phyloP scores from a whole-genome alignment of 2,797 vertebrate genomes.

The Liasis olivaceus region DNA sequence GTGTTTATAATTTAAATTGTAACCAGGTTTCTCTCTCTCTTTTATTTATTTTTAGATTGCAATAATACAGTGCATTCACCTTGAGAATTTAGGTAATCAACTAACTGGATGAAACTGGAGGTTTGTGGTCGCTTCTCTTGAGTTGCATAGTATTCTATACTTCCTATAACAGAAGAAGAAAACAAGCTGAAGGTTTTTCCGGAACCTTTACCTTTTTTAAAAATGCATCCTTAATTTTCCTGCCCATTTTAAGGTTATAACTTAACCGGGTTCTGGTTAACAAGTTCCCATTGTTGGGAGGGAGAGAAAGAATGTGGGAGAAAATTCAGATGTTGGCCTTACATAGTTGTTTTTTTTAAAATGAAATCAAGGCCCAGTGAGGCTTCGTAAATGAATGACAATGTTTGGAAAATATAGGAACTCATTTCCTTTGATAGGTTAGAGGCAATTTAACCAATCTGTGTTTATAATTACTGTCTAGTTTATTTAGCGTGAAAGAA shows the following conservation, averaged over 20 bases:
- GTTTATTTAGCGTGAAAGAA: constrained; percentile 80
- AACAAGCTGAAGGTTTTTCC: constrained; percentile 75
- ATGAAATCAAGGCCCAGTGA: constrained; percentile 82
- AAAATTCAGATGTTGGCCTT: constrained; percentile 79
- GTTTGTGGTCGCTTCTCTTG: constrained; percentile 70
- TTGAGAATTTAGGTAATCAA: constrained; percentile 77
- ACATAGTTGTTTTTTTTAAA: constrained; percentile 70
- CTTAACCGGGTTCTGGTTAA: constrained; percentile 73
- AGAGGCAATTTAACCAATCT: constrained; percentile 78
- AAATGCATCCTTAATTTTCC: constrained; percentile 67
- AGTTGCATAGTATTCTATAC: constrained; percentile 69
- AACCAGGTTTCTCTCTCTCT: constrained; percentile 70
- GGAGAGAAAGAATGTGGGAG: constrained; percentile 15
- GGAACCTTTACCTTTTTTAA: constrained; percentile 47
- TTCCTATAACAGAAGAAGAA: constrained; percentile 75
- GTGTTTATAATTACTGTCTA: constrained; percentile 85
- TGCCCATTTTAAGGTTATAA: constrained; percentile 76
- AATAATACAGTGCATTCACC: constrained; percentile 71
- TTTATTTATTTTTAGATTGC: constrained; percentile 40
- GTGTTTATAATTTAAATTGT: constrained; percentile 77
- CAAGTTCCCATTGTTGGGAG: constrained; percentile 80
- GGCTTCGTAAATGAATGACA: constrained; percentile 85
- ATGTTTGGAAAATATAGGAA: constrained; percentile 83
- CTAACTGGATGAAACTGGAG: constrained; percentile 74
- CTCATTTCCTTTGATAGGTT: constrained; percentile 83